A percentile compares a stretch with the other conserved stretches of the same genome.
phyloP scores from a whole-genome alignment of 2,888 invertebrate genomes.

The Alentia gelatinosa region DNA sequence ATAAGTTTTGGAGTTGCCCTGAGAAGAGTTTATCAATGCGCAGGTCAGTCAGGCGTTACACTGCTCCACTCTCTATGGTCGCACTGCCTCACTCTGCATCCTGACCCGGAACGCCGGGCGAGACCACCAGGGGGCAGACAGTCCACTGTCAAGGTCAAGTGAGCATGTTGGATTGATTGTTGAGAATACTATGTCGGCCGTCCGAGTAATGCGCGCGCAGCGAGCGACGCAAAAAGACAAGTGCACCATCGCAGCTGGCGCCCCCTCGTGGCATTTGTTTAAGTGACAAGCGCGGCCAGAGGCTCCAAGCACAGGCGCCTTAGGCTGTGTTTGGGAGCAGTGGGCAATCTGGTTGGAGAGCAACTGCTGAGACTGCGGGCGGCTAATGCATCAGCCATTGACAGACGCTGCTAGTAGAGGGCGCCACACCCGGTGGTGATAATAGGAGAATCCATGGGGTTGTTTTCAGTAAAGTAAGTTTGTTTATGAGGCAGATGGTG shows the following conservation, averaged over 20 bases:
- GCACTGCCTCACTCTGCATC: no score
- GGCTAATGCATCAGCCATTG: neutral
- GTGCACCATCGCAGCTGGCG: neutral
- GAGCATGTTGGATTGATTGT: neutral
- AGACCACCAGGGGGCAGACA: neutral
- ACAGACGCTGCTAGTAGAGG: neutral
- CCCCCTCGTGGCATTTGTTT: conserved; percentile 13
- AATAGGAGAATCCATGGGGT: neutral
- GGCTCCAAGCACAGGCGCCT: neutral
- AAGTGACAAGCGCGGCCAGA: neutral
- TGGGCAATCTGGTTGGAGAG: neutral
- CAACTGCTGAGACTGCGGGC: neutral
- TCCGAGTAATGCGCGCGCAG: neutral
- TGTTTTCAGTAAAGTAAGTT: neutral
- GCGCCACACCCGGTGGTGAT: neutral
- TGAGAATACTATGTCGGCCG: neutral
- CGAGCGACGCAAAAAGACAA: neutral
- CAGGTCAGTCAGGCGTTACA: no score
- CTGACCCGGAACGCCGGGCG: no score
- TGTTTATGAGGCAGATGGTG: neutral
- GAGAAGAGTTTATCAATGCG: no score
- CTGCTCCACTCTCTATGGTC: no score
- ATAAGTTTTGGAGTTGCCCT: no score
- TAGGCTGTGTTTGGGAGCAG: neutral
- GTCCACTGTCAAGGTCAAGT: neutral